phyloP scores from a whole-genome alignment of 2,797 vertebrate genomes.

The Cichlasoma orientale region DNA sequence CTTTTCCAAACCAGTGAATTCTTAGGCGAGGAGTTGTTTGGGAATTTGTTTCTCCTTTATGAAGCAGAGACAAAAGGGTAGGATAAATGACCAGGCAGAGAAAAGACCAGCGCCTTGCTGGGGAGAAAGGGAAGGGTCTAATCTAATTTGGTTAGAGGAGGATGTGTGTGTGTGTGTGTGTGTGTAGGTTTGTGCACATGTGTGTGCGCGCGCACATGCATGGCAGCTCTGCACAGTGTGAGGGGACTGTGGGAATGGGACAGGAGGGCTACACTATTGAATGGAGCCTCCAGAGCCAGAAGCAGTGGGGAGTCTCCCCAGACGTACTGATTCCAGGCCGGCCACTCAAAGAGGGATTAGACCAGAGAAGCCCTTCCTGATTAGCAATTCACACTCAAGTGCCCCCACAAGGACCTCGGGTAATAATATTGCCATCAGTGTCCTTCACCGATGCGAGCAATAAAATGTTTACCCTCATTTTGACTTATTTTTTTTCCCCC shows the following conservation, averaged over 20 bases:
- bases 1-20: constrained; percentile 60
- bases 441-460: constrained; percentile 59
- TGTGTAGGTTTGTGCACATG: constrained; percentile 82
- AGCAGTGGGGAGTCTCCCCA: constrained; percentile 96
- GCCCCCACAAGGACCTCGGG: constrained; percentile 88
- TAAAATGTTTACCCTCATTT: constrained; percentile 64
- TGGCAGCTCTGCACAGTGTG: constrained; percentile 83
- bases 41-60: constrained; percentile 80
- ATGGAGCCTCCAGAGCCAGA: constrained; percentile 92
- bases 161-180: constrained; percentile 83
- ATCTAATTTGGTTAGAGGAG: constrained; percentile 98
- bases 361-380: constrained; percentile 88
- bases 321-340: constrained; percentile 88
- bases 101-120: constrained; percentile 92
- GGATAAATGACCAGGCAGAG: constrained; percentile 87
- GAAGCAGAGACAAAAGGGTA: constrained; percentile 78
- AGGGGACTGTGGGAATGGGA: constrained; percentile 97
- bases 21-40: constrained; percentile 69
- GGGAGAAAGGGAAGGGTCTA: constrained; percentile 91
- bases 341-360: constrained; percentile 98
- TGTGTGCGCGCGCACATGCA: constrained; percentile 72
- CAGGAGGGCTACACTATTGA: constrained; percentile 87
- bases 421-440: constrained; percentile 90
- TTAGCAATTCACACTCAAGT: constrained; percentile 97
- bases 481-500: not conserved